Conservation (phyloP, 2,888 invertebrate species). For the Apoderus coryli region DNA sequence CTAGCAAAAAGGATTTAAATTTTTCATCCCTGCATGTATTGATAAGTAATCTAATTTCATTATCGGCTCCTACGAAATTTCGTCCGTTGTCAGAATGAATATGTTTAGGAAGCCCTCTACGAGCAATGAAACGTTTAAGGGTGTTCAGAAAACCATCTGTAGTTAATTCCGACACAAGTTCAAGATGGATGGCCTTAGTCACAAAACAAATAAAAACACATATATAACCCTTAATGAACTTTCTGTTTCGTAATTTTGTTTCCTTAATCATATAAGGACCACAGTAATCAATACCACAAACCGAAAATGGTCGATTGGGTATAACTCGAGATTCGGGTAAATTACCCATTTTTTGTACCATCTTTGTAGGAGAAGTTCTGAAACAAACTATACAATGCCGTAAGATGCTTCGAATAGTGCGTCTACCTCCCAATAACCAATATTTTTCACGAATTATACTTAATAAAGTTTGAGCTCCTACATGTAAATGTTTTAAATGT, state of each 20-base stretch:
- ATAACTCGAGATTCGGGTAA: conserved; percentile 12
- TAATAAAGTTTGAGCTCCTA: conserved; percentile 12
- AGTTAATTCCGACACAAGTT: conserved; percentile 13
- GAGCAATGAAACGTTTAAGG: conserved; percentile 15
- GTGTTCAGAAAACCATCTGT: conserved; percentile 13
- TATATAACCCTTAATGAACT: conserved; percentile 13
- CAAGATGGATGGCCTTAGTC: conserved; percentile 15
- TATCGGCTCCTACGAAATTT: conserved; percentile 13
- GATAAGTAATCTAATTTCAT: too few species aligned
- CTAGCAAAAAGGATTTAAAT: conserved; percentile 6
- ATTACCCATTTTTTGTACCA: conserved; percentile 14
- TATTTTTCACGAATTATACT: conserved; percentile 12
- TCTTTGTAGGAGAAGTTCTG: conserved; percentile 7
- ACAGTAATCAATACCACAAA: conserved; percentile 15
- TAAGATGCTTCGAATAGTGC: conserved; percentile 9
- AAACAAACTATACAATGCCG: conserved; percentile 14
- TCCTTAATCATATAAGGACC: conserved; percentile 15
- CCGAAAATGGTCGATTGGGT: conserved; percentile 14
- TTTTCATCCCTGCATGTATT: conserved; percentile 5
- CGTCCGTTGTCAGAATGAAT: conserved; percentile 13
- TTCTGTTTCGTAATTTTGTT: conserved; percentile 10
- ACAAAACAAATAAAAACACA: conserved; percentile 15
- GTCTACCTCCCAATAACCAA: conserved; percentile 13
- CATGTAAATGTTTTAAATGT: conserved; percentile 14
- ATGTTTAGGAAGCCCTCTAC: conserved; percentile 13